phyloP scores from a whole-genome alignment of 2,888 invertebrate species.

The Sphaeridia pumilis region DNA sequence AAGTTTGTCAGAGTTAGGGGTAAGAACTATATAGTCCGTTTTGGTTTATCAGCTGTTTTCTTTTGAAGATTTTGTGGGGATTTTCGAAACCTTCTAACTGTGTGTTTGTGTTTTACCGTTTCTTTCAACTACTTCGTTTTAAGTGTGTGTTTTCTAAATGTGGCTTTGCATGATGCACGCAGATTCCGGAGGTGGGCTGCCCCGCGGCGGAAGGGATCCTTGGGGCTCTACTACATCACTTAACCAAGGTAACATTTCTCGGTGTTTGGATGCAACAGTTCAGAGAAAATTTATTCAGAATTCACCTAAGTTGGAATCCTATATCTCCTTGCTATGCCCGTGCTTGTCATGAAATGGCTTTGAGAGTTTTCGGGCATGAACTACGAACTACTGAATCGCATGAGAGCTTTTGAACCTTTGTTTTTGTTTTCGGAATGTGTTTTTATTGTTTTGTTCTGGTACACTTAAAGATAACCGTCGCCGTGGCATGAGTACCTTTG shows the following conservation, averaged over 20 bases:
- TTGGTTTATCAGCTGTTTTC: too few species aligned
- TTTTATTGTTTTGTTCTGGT: slow-evolving; percentile 18
- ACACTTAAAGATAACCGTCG: slow-evolving; percentile 33
- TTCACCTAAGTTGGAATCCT: not conserved
- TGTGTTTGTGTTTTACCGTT: too few species aligned
- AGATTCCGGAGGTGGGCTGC: slow-evolving; percentile 22
- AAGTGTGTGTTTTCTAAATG: not conserved
- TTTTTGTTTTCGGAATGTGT: slow-evolving; percentile 17
- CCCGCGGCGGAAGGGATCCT: slow-evolving; percentile 29
- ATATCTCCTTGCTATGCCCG: not conserved
- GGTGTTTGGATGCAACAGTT: not conserved
- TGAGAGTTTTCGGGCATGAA: too few species aligned
- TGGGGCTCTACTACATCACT: slow-evolving; percentile 37
- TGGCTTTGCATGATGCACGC: slow-evolving; percentile 9
- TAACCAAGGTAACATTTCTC: slow-evolving; percentile 36
- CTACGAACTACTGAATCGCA: not conserved
- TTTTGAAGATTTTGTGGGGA: too few species aligned
- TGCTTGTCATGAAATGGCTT: too few species aligned
- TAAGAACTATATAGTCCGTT: too few species aligned
- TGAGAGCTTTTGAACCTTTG: not conserved
- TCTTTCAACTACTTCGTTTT: slow-evolving; percentile 11
- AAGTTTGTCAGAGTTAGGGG: slow-evolving; percentile 5
- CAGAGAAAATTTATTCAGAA: not conserved
- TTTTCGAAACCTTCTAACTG: not conserved
- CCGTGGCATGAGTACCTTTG: slow-evolving; percentile 26